These are phyloP conservation scores for Cnemophilus loriae DNA, from an alignment of 2,113 vertebrate genomes.

Conservation along the genomic window DNA sequence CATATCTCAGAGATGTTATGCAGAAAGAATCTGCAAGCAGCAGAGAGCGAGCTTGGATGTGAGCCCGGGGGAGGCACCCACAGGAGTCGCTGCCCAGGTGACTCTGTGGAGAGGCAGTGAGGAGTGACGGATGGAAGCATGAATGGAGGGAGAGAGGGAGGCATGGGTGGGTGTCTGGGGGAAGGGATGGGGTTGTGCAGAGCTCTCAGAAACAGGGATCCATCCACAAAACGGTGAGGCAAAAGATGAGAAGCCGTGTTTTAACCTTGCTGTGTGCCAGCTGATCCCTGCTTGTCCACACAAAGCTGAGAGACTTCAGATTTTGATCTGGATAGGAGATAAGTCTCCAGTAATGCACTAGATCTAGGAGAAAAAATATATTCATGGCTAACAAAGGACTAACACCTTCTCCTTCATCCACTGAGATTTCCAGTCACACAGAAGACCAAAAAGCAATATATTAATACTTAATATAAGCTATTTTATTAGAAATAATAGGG, in stretches of 20 bases:
- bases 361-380: neutral
- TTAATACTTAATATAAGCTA: neutral
- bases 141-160: neutral
- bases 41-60: slow-evolving; percentile 37
- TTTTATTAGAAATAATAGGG: neutral
- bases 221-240: neutral
- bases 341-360: neutral
- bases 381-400: neutral
- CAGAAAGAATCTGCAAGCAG: slow-evolving; percentile 60
- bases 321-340: neutral
- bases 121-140: neutral
- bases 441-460: neutral
- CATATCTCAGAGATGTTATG: slow-evolving; percentile 65
- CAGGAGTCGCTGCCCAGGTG: slow-evolving; percentile 55
- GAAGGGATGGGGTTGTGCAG: neutral
- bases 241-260: neutral
- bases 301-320: neutral
- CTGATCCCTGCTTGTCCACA: neutral
- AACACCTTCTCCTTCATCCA: neutral
- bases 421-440: neutral
- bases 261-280: neutral
- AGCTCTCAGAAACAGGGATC: neutral
- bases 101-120: neutral
- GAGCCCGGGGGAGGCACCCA: slow-evolving; percentile 48
- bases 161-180: neutral